These are phyloP conservation scores for Serranus cabrilla DNA, from an alignment of 2,797 vertebrate species.

Conservation along the genomic window DNA sequence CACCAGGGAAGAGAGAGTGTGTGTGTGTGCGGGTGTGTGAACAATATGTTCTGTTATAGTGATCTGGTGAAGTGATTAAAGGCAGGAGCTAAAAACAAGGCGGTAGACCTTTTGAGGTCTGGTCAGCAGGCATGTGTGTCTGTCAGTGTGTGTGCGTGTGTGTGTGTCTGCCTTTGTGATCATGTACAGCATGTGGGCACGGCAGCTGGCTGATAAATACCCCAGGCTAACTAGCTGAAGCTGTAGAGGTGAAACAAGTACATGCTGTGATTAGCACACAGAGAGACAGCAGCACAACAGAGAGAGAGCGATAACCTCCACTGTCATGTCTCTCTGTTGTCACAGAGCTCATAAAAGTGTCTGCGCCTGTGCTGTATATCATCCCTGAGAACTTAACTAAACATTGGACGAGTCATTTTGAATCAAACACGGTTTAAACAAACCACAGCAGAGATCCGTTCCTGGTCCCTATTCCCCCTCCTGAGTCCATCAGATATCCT, in stretches of 20 bases:
- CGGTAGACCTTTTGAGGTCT: slow-evolving; percentile 64
- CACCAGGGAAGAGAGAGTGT: slow-evolving; percentile 22
- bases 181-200: slow-evolving; percentile 40
- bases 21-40: slow-evolving; percentile 49
- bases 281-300: slow-evolving; percentile 36
- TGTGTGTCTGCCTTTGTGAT: slow-evolving; percentile 53
- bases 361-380: slow-evolving; percentile 42
- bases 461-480: slow-evolving; percentile 32
- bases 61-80: slow-evolving; percentile 79
- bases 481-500: slow-evolving; percentile 64
- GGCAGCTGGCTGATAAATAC: slow-evolving; percentile 70
- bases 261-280: slow-evolving; percentile 42
- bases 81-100: slow-evolving; percentile 73
- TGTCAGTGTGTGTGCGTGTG: slow-evolving; percentile 37
- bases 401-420: slow-evolving; percentile 49
- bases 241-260: slow-evolving; percentile 54
- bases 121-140: slow-evolving; percentile 51
- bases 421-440: slow-evolving; percentile 47
- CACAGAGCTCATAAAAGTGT: slow-evolving; percentile 65
- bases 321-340: slow-evolving; percentile 51
- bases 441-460: slow-evolving; percentile 52
- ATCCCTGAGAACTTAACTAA: slow-evolving; percentile 59
- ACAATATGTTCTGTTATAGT: slow-evolving; percentile 70
- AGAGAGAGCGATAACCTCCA: slow-evolving; percentile 35
- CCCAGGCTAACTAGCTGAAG: slow-evolving; percentile 40